Evolutionary conservation across 2,797 vertebrate genomes (phyloP).

Genomic region (Otolemur crassicaudatus): DNA sequence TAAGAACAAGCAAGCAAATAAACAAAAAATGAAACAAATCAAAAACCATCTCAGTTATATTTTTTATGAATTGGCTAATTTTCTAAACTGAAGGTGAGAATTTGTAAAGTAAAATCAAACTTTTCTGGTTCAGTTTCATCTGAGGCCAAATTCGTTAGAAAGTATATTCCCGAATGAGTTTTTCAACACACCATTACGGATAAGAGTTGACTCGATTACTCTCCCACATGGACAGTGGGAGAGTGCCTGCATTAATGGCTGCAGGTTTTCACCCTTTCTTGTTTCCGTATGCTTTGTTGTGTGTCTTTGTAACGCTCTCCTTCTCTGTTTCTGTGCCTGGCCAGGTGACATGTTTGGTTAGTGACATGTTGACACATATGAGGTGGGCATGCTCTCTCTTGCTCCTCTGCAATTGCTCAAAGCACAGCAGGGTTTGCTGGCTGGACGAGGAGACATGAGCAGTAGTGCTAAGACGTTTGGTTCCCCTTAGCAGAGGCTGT

Average conservation of each 20-base stretch:
- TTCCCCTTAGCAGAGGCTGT: neutral
- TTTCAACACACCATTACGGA: neutral
- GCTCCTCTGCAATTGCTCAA: neutral
- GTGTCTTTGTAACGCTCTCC: neutral
- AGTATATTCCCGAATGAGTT: neutral
- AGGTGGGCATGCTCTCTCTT: neutral
- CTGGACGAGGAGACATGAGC: neutral
- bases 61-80: neutral
- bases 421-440: neutral
- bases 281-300: neutral
- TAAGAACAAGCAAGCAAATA: neutral
- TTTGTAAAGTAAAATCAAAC: neutral
- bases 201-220: neutral
- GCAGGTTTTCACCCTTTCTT: neutral
- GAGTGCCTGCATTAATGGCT: neutral
- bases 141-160: neutral
- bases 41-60: neutral
- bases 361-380: neutral
- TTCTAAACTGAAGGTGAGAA: neutral
- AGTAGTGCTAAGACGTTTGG: neutral
- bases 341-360: neutral
- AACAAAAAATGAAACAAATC: too few relatives aligned
- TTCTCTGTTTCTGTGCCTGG: neutral
- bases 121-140: neutral
- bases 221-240: neutral